These are phyloP conservation scores for Dromaius novaehollandiae DNA, from an alignment of 2,113 vertebrate genomes.

Conservation along the genomic window DNA sequence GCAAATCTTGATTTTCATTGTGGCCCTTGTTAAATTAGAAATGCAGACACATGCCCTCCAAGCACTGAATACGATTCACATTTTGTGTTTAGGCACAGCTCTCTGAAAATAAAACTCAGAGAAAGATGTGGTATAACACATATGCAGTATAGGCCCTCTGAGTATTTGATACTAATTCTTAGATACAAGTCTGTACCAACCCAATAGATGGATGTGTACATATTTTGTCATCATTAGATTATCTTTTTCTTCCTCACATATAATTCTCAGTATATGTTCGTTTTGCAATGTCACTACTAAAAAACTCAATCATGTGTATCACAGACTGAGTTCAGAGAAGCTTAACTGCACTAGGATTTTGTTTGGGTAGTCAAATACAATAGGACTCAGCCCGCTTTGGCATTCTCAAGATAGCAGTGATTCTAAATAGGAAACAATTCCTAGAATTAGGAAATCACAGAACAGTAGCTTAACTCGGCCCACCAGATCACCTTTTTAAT, in stretches of 20 bases:
- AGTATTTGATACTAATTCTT: neutral
- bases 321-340: neutral
- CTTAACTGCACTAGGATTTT: neutral
- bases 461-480: neutral
- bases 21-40: slow-evolving; percentile 27
- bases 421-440: neutral
- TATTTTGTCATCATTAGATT: neutral
- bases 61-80: neutral
- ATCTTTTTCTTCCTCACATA: neutral
- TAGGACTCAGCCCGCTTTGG: neutral
- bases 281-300: neutral
- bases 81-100: neutral
- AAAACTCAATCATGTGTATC: neutral
- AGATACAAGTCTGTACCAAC: neutral
- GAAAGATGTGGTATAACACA: neutral
- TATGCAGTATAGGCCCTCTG: neutral
- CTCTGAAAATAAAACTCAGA: neutral
- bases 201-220: neutral
- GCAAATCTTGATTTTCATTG: slow-evolving; percentile 34
- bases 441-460: neutral
- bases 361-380: neutral
- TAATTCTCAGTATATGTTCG: neutral
- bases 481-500: neutral
- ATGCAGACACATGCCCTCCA: slow-evolving; percentile 21
- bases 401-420: neutral